Conservation (phyloP, 2,113 vertebrate species). For the Scatophagus argus region DNA sequence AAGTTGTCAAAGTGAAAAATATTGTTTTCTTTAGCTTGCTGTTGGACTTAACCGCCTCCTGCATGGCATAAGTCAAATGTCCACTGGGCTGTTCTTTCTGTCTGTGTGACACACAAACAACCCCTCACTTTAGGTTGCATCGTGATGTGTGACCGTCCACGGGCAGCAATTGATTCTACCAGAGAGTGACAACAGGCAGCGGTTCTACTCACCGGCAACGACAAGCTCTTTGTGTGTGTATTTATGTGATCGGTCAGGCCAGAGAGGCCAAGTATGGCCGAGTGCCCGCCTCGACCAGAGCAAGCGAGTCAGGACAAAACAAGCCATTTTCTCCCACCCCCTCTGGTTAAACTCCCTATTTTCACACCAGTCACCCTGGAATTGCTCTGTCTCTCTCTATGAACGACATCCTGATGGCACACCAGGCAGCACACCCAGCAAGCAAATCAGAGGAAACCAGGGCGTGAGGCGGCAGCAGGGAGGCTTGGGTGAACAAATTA, state of each 20-base stretch:
- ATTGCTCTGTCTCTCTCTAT: slow-evolving; percentile 72
- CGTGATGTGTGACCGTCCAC: slow-evolving; percentile 36
- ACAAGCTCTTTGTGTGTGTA: slow-evolving; percentile 60
- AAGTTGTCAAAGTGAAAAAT: too few relatives aligned
- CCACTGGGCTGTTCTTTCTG: slow-evolving; percentile 5
- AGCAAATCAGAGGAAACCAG: neutral
- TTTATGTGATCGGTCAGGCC: slow-evolving; percentile 65
- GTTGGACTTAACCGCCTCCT: neutral
- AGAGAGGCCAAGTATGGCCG: slow-evolving; percentile 68
- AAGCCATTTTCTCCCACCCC: slow-evolving; percentile 69
- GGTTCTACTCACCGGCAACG: slow-evolving; percentile 6
- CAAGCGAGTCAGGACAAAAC: slow-evolving; percentile 71
- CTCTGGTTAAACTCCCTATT: slow-evolving; percentile 72
- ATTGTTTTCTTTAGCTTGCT: neutral
- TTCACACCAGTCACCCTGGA: slow-evolving; percentile 62
- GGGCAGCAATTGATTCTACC: slow-evolving; percentile 52
- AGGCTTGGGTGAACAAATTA: slow-evolving; percentile 37
- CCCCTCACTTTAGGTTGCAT: slow-evolving; percentile 18
- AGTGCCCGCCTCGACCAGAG: slow-evolving; percentile 39
- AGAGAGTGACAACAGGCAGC: slow-evolving; percentile 47
- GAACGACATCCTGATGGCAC: slow-evolving; percentile 62
- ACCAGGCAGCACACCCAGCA: slow-evolving; percentile 33
- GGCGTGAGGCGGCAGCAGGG: neutral
- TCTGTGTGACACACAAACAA: slow-evolving; percentile 35
- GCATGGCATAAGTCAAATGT: neutral